Base-by-base conservation (phyloP, 2,888 invertebrate species). In the Drosophila cognata region DNA sequence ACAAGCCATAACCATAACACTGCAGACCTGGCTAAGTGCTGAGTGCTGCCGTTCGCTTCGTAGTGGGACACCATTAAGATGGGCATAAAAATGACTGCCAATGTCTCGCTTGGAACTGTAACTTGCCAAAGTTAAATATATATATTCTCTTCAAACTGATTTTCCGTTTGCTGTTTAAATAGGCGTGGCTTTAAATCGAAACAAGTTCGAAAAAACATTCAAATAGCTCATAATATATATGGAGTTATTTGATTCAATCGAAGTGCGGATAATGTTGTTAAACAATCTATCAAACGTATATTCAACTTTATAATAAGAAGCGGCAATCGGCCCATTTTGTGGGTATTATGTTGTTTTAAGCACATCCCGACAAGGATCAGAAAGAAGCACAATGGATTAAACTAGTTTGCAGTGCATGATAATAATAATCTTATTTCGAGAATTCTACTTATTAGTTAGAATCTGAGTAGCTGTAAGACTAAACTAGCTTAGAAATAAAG, bases 1-100 rank as follows among this genome's bases (percentile, higher is more conserved):
- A 18, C 36, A 61, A 67, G 63, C 64, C 72, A 72, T 77, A 65
- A 77, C 61, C 77, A 68, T 77, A 65, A 77, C 61, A 77, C 62
- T 77, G 65, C 65, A 50, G 67, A 46, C 53, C 56, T 56, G 71
- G 76, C 65, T 63, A 62, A 71, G 56, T 66, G 62, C 62, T 63
- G 51, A 52, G 41, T 13, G 13, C 35, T 59, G 53, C 67, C 48
- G 46, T 38, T 53, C 16, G 50, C 33, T 8, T 13, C 41, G 53
- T n/a, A 6, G 31, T 50, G 36, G 18, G n/a, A 11, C 36, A 36
- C 53, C 72, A 72, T 72, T 59, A 72, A 67, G 21, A 51, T 18
- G 35, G 48, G 51, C 25, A 48, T 77, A 68, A 77, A 64, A 57
- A 41, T 55, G 52, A 21, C 43, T 21, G 7, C 4, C 13, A 29